Conservation (phyloP, 2,113 vertebrate genomes). For the Brachypodius melanocephalos region DNA sequence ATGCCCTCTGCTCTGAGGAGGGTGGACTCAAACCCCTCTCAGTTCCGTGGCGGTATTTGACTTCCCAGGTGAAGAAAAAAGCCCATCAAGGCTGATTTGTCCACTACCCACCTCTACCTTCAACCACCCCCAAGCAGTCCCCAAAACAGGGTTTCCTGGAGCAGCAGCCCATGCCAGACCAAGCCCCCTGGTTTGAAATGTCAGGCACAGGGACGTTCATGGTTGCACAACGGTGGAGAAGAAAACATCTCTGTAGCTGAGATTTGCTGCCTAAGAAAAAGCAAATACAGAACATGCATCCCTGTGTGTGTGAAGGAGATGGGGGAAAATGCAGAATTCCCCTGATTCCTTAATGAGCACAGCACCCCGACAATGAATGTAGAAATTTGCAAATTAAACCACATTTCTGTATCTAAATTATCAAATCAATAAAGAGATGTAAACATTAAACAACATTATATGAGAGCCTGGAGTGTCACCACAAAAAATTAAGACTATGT, state of each 20-base stretch:
- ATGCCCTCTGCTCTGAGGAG: neutral
- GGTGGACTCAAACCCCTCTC: neutral
- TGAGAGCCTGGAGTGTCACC: constrained; percentile 52
- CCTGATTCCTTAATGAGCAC: neutral
- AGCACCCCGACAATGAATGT: neutral
- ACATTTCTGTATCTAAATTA: constrained; percentile 25
- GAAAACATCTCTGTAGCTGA: neutral
- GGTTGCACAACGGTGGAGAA: accelerated
- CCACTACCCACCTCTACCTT: neutral
- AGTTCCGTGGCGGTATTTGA: neutral
- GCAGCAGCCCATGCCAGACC: neutral
- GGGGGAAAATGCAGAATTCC: neutral
- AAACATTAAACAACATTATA: constrained; percentile 55
- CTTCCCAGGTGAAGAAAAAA: neutral
- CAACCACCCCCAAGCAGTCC: neutral
- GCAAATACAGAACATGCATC: neutral
- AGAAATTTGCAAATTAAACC: neutral
- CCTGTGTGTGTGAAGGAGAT: neutral
- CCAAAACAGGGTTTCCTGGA: neutral
- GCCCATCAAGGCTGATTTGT: accelerated
- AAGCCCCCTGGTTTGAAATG: neutral
- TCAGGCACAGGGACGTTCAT: accelerated
- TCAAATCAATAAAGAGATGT: constrained; percentile 41
- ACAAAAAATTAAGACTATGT: constrained; percentile 50
- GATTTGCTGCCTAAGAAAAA: neutral